A percentile compares a stretch with the other conserved stretches of the same genome.
Conservation (phyloP, 2,888 invertebrate genomes). For the Sussaba pulchella region DNA sequence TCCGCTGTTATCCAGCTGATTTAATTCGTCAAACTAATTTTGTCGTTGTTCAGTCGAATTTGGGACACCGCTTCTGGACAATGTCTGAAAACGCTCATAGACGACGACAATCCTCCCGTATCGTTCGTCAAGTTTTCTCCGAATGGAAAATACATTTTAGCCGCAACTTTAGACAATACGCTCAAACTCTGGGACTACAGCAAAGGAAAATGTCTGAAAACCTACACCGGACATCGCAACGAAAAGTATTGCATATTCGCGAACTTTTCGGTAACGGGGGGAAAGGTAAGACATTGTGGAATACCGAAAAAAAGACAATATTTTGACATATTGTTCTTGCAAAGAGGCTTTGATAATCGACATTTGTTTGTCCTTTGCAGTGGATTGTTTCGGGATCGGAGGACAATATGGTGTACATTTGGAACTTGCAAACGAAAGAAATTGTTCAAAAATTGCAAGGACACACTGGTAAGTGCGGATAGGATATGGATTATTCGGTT, state of each 20-base stretch:
- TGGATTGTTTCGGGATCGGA: slow-evolving; percentile 99
- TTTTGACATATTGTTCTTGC: not conserved
- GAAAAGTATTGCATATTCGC: slow-evolving; percentile 99
- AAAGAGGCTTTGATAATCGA: too few species aligned
- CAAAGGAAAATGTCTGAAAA: slow-evolving; percentile 99
- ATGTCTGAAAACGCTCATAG: slow-evolving; percentile 99
- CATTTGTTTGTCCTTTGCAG: slow-evolving; percentile 88
- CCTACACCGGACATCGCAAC: slow-evolving; percentile 99
- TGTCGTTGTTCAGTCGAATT: slow-evolving; percentile 91
- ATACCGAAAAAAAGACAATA: not conserved
- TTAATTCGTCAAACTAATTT: not conserved
- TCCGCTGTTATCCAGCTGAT: not conserved
- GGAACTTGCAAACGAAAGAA: slow-evolving; percentile 99
- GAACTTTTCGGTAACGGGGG: slow-evolving; percentile 99
- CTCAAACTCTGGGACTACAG: slow-evolving; percentile 99
- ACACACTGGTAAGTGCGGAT: slow-evolving; percentile 91
- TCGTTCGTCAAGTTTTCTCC: slow-evolving; percentile 99
- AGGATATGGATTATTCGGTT: not conserved
- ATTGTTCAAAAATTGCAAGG: slow-evolving; percentile 99
- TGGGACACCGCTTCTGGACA: slow-evolving; percentile 99
- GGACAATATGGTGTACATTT: slow-evolving; percentile 99
- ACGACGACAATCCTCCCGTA: slow-evolving; percentile 99
- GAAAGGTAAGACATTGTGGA: slow-evolving; percentile 89
- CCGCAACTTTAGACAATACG: slow-evolving; percentile 99
- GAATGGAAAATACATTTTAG: slow-evolving; percentile 99